A percentile compares a stretch with the other conserved stretches of the same genome.
Conservation (phyloP, 92 coral and sea anemone genomes). For the Parazoanthus atlanticus region DNA sequence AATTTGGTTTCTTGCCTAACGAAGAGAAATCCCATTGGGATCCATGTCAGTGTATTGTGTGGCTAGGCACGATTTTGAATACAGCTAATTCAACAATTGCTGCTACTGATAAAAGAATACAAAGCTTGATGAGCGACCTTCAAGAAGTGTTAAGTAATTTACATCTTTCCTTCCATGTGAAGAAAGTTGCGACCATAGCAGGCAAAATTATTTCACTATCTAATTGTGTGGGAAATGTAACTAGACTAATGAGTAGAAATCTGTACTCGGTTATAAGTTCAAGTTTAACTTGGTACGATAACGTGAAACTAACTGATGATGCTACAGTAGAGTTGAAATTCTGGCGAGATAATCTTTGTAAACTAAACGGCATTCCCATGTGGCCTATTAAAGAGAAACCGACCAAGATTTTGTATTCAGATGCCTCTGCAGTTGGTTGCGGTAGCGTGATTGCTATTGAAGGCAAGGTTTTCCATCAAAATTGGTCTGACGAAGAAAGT, state of each 20-base stretch:
- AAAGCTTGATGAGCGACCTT: slow-evolving; percentile 35
- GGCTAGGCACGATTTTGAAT: slow-evolving; percentile 55
- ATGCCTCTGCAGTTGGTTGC: slow-evolving; percentile 52
- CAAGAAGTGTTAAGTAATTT: slow-evolving; percentile 1
- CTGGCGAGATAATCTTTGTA: slow-evolving; percentile 44
- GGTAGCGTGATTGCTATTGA: slow-evolving; percentile 46
- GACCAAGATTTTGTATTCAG: slow-evolving; percentile 47
- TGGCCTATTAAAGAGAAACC: slow-evolving; percentile 49
- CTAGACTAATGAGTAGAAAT: slow-evolving; percentile 61
- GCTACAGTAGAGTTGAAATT: slow-evolving; percentile 32
- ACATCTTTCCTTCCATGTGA: slow-evolving; percentile 23
- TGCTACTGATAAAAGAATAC: slow-evolving; percentile 50
- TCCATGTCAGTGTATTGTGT: slow-evolving; percentile 45
- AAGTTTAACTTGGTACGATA: slow-evolving; percentile 48
- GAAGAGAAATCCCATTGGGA: slow-evolving; percentile 64
- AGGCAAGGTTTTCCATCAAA: slow-evolving; percentile 65
- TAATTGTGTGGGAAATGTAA: slow-evolving; percentile 59
- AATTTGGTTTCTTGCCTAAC: slow-evolving; percentile 64
- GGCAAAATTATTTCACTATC: slow-evolving; percentile 53
- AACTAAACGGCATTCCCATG: slow-evolving; percentile 47
- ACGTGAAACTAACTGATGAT: slow-evolving; percentile 28
- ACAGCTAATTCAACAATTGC: slow-evolving; percentile 42
- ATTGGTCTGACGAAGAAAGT: slow-evolving; percentile 59
- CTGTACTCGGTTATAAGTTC: slow-evolving; percentile 50
- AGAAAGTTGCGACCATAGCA: slow-evolving; percentile 38